These are phyloP conservation scores for Myoxocephalus aenaeus DNA, from an alignment of 2,797 vertebrate genomes.

Conservation along the genomic window DNA sequence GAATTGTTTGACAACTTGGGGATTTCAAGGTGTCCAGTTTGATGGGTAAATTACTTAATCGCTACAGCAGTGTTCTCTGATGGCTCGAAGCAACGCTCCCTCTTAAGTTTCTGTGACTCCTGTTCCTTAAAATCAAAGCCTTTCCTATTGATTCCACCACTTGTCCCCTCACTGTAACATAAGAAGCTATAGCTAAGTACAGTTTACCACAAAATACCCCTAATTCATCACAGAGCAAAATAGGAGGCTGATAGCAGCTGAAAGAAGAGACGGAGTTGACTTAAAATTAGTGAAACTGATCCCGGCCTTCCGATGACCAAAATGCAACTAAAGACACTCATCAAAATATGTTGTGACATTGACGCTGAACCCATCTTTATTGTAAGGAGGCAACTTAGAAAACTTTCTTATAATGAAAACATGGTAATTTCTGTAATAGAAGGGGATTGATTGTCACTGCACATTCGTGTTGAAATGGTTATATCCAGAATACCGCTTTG, in stretches of 20 bases:
- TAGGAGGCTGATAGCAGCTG: slow-evolving; percentile 80
- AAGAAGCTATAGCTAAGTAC: slow-evolving; percentile 78
- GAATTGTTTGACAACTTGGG: slow-evolving; percentile 67
- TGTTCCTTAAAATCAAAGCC: slow-evolving; percentile 66
- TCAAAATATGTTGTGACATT: slow-evolving; percentile 72
- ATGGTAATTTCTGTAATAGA: background rate
- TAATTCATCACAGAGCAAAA: slow-evolving; percentile 87
- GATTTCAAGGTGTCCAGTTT: slow-evolving; percentile 74
- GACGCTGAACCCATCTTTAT: slow-evolving; percentile 33
- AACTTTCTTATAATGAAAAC: background rate
- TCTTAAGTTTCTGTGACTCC: slow-evolving; percentile 49
- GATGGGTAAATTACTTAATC: slow-evolving; percentile 84
- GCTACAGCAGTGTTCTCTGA: slow-evolving; percentile 60
- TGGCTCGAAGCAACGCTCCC: slow-evolving; percentile 63
- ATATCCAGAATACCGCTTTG: background rate
- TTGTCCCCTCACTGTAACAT: slow-evolving; percentile 76
- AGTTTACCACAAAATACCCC: slow-evolving; percentile 79
- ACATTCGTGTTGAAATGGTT: background rate
- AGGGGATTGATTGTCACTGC: background rate
- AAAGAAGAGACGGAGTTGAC: slow-evolving; percentile 72
- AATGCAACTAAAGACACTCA: slow-evolving; percentile 69
- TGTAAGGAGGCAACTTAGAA: background rate
- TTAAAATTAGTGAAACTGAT: slow-evolving; percentile 62
- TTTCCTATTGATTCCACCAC: slow-evolving; percentile 68
- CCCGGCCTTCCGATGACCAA: slow-evolving; percentile 53